Evolutionary conservation across 2,113 vertebrate species (phyloP), one percentile per base, ranked within the genome.

Genomic region (Progne subis): DNA sequence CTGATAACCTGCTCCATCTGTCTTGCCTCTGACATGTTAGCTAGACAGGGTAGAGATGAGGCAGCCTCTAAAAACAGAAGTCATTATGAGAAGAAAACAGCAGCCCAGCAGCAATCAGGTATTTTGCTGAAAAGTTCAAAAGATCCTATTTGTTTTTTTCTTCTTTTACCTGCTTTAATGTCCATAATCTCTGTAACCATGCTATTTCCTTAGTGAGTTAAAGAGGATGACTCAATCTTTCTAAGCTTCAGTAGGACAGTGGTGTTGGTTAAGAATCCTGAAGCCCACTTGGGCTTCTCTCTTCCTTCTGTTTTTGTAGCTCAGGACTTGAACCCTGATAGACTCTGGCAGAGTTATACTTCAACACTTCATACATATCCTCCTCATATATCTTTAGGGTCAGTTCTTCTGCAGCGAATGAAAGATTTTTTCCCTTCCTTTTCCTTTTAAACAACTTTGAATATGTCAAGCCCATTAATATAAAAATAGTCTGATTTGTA

Each of bases 11-110:
- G 25, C n/a, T 94, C 90, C 91, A 96, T 98, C 95, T 97, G 94
- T 98, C 97, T 98, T 97, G 56, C 55, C 77, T 97, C 94, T 97
- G 90, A 95, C 85, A 90, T 32, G 28, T 74, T 86, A 56, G 44
- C 82, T 8, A 43, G 82, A 78, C 68, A 91, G 37, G 46, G n/a
- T 31, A 87, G 84, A 85, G 94, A 94, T 95, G 93, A 77, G 87
- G 56, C 90, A 95, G 91, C 60, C 41, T 96, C 85, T 97, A 49
- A 88, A 93, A 86, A 56, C 79, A 92, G 84, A 89, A 96, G 86
- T 97, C 94, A 97, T 37, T 84, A 88, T 97, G 97, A 98, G 81
- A 96, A 98, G 60, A 96, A 96, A 98, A 91, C 96, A 98, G 96
- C 90, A 97, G 87, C 78, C 60, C 69, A 61, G 16, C 41, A 81